Percentiles rank a stretch among this genome's conserved stretches.
These are phyloP conservation scores for Drosophila subpulchrella DNA, from an alignment of 1,140 invertebrate species.

Conservation along the genomic window DNA sequence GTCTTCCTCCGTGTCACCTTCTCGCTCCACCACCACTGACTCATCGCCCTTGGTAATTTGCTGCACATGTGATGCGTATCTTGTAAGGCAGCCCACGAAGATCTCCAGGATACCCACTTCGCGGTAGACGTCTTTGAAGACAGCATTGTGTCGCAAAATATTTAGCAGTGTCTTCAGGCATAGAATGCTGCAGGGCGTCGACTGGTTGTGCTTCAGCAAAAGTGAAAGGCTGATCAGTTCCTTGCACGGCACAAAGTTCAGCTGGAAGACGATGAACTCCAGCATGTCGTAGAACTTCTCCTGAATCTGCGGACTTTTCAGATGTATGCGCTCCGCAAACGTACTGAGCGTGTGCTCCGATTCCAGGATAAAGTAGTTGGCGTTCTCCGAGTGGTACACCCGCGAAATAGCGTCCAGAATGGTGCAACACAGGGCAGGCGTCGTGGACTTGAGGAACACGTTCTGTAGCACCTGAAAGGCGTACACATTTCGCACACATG, in stretches of 20 bases:
- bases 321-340: conserved; percentile 97
- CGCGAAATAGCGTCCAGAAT: conserved; percentile 98
- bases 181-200: conserved; percentile 92
- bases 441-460: conserved; percentile 95
- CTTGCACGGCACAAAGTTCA: conserved; percentile 99
- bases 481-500: conserved; percentile 95
- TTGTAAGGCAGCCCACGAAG: conserved; percentile 95
- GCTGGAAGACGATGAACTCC: conserved; percentile 98
- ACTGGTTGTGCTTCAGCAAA: conserved; percentile 93
- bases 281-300: conserved; percentile 97
- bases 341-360: conserved; percentile 97
- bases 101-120: conserved; percentile 99
- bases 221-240: conserved; percentile 98
- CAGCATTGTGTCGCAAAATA: conserved; percentile 93
- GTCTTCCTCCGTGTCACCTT: conserved; percentile 78
- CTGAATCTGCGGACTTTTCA: conserved; percentile 96
- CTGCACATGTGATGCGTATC: conserved; percentile 89
- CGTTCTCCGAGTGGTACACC: conserved; percentile 98
- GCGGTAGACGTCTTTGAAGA: conserved; percentile 99
- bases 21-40: conserved; percentile 51
- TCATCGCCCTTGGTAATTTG: conserved; percentile 76
- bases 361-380: conserved; percentile 99
- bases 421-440: conserved; percentile 92
- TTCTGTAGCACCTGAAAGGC: conserved; percentile 98
- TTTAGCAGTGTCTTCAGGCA: conserved; percentile 95